Evolutionary conservation across 2,797 vertebrate genomes (phyloP), one percentile per base, ranked within the genome.

Genomic region (Luscinia luscinia): DNA sequence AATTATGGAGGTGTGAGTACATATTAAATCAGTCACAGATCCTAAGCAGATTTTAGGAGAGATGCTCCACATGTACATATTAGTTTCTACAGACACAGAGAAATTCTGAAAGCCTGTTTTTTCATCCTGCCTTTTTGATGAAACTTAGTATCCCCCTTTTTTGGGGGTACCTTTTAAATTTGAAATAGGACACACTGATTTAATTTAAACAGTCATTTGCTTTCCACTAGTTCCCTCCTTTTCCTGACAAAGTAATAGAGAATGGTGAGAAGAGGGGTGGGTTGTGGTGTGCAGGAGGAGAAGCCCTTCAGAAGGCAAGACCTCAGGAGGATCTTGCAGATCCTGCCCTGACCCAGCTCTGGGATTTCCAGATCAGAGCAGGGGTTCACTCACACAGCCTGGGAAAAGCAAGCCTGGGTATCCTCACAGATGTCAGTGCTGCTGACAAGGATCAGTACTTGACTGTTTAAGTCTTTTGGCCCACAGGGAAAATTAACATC

Each of bases 21-120:
- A 1, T 36, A 41, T 21, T 36, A 79, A 54, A 82, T 55, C 51
- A 61, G 12, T 34, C 9, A 40, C 12, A 10, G 26, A 2, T 21
- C 6, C 7, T 45, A 38, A 48, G 9, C 9, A 84, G 22, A 43
- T 62, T 90, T 73, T 51, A 34, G 45, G 24, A 58, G 14, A 74
- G 2, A 7, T 24, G 2, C 3, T 59, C 84, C 32, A 59, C 7
- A 4, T 27, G 11, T 11, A 13, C 1, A 0, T 34, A 11, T 23
- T 32, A 12, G 1, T 54, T 79, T 74, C 45, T 73, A 80, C 61
- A 62, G 55, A 51, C 9, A 22, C 6, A 62, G 36, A 66, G 45
- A 30, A 89, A 40, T 8, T 69, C 30, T 66, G n/a, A 58, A 72
- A 82, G 0, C 30, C 75, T 61, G 6, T 49, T 5, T 46, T 81